These are phyloP conservation scores for Hippopotamus amphibius DNA, from an alignment of 2,113 vertebrate species.

Conservation along the genomic window DNA sequence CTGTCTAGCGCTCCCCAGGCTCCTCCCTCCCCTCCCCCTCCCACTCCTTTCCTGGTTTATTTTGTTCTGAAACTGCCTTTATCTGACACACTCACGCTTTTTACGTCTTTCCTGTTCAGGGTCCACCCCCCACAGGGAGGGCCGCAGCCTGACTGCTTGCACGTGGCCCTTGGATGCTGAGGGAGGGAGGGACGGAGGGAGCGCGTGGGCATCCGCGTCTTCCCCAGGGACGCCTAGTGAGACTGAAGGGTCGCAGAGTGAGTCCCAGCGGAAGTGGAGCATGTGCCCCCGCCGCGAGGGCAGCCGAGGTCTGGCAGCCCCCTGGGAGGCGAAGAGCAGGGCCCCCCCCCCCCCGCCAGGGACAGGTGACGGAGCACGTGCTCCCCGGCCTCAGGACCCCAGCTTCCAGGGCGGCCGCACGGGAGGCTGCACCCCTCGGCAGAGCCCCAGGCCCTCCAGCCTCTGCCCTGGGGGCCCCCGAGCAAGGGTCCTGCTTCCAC, in stretches of 20 bases:
- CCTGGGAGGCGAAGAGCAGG: background rate
- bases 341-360: background rate
- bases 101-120: background rate
- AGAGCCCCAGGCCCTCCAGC: background rate
- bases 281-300: background rate
- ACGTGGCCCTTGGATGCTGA: background rate
- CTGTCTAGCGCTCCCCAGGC: background rate
- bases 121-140: background rate
- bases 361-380: background rate
- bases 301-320: background rate
- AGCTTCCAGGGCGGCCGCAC: background rate
- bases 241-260: background rate
- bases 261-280: background rate
- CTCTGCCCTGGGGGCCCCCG: background rate
- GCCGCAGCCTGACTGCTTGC: background rate
- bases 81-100: fast-evolving
- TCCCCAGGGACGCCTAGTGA: background rate
- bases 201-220: background rate
- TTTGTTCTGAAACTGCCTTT: background rate
- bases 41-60: fast-evolving
- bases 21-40: background rate
- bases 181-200: too few species aligned
- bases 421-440: background rate
- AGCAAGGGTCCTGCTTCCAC: background rate
- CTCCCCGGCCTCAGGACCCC: background rate